These are phyloP conservation scores for Drosophila sp. DNA, from an alignment of 1,140 invertebrate genomes.

Conservation along the genomic window DNA sequence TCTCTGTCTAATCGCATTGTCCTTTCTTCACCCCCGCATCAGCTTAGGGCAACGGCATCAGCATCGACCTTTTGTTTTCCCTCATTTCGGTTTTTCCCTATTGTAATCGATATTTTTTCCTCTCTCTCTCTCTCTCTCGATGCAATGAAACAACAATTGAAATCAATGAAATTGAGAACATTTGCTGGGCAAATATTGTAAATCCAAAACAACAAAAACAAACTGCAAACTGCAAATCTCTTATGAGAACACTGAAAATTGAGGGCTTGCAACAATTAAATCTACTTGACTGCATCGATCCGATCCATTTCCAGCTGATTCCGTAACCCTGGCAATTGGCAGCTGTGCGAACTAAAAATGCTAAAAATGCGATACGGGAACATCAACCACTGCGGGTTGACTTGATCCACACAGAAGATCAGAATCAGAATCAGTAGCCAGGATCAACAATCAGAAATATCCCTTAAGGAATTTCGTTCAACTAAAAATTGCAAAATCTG, in stretches of 20 bases:
- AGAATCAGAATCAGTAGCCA: too few species aligned
- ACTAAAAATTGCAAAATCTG: too few species aligned
- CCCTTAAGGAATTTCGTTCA: too few species aligned
- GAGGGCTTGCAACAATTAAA: conserved; percentile 51
- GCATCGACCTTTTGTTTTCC: neutral
- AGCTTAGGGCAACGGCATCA: conserved; percentile 2
- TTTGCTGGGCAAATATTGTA: conserved; percentile 20
- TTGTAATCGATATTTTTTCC: conserved; percentile 57
- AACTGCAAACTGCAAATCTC: conserved; percentile 10
- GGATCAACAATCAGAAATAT: too few species aligned
- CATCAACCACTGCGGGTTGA: too few species aligned
- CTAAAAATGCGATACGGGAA: too few species aligned
- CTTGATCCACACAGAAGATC: too few species aligned
- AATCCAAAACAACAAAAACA: conserved; percentile 12
- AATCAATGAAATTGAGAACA: conserved; percentile 59
- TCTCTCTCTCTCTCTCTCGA: neutral
- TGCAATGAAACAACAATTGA: conserved; percentile 44
- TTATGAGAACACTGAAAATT: conserved; percentile 21
- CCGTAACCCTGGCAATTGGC: neutral
- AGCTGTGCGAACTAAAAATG: conserved; percentile 2
- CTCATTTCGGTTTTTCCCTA: conserved; percentile 27
- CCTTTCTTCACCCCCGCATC: conserved; percentile 31
- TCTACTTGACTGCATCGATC: conserved; percentile 50
- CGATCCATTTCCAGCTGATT: neutral
- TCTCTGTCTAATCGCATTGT: neutral